Percentiles rank a stretch among this genome's conserved stretches.
phyloP scores from a whole-genome alignment of 2,797 vertebrate species.

The Eidolon dupreanum region DNA sequence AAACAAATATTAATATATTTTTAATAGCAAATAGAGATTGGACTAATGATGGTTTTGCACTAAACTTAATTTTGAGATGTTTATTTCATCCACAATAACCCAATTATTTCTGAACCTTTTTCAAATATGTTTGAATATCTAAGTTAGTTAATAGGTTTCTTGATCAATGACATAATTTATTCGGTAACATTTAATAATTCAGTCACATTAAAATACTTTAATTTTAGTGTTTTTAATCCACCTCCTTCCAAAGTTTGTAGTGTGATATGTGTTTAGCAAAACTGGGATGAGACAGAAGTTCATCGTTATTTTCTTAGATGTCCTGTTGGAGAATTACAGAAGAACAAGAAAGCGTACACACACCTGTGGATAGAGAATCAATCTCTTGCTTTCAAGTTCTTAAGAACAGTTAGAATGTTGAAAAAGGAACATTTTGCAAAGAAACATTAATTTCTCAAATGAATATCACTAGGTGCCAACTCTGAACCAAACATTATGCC shows the following conservation, averaged over 20 bases:
- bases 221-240: background rate
- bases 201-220: background rate
- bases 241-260: background rate
- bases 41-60: background rate
- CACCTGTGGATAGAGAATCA: background rate
- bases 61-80: background rate
- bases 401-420: background rate
- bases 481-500: background rate
- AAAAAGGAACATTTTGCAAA: background rate
- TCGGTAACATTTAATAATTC: background rate
- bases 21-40: background rate
- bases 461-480: background rate
- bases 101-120: background rate
- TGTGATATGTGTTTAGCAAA: background rate
- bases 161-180: background rate
- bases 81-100: background rate
- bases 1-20: background rate
- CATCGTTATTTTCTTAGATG: background rate
- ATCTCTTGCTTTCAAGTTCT: background rate
- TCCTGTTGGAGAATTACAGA: background rate
- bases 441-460: background rate
- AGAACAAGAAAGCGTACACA: background rate
- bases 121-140: background rate
- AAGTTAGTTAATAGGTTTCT: background rate
- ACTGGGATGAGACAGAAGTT: background rate